Evolutionary conservation across 1,140 invertebrate genomes (phyloP).

Genomic region (Zaprionus nigranus): DNA sequence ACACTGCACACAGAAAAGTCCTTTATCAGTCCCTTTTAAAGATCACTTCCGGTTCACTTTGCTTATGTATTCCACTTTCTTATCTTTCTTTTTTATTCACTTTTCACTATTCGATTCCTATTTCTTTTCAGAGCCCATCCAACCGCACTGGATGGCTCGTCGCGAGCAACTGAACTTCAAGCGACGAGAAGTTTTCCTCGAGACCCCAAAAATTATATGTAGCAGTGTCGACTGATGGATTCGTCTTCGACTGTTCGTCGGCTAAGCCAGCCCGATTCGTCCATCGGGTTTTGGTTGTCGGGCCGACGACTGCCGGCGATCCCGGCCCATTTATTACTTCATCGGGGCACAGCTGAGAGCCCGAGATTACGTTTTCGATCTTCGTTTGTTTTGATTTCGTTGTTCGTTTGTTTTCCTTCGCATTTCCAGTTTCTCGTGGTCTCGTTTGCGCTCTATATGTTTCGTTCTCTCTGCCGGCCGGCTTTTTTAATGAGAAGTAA

Average conservation of each 20-base stretch:
- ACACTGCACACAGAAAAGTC: conserved; percentile 40
- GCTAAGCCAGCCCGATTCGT: conserved; percentile 7
- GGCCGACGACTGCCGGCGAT: conserved; percentile 25
- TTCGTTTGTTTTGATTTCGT: conserved; percentile 55
- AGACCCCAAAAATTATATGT: conserved; percentile 34
- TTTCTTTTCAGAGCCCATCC: conserved; percentile 70
- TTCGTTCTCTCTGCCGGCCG: conserved; percentile 42
- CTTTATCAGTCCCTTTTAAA: conserved; percentile 42
- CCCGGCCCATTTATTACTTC: conserved; percentile 56
- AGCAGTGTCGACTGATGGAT: conserved; percentile 29
- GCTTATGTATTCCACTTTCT: conserved; percentile 70
- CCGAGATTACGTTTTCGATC: conserved; percentile 41
- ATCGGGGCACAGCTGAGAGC: conserved; percentile 43
- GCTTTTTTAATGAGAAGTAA: conserved; percentile 19
- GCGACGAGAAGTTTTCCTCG: conserved; percentile 63
- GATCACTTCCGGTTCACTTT: conserved; percentile 67
- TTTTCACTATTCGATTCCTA: conserved; percentile 42
- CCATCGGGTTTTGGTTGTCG: conserved; percentile 23
- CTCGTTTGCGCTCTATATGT: conserved; percentile 5
- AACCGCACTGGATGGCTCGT: conserved; percentile 84
- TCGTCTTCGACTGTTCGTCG: conserved; percentile 16
- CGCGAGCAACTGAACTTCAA: conserved; percentile 76
- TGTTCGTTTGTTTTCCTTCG: conserved; percentile 51
- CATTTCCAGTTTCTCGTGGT: conserved; percentile 29
- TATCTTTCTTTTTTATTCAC: conserved; percentile 55